A percentile compares a stretch with the other conserved stretches of the same genome.
Conservation (phyloP, 2,797 vertebrate genomes). For the Morus bassanus region DNA sequence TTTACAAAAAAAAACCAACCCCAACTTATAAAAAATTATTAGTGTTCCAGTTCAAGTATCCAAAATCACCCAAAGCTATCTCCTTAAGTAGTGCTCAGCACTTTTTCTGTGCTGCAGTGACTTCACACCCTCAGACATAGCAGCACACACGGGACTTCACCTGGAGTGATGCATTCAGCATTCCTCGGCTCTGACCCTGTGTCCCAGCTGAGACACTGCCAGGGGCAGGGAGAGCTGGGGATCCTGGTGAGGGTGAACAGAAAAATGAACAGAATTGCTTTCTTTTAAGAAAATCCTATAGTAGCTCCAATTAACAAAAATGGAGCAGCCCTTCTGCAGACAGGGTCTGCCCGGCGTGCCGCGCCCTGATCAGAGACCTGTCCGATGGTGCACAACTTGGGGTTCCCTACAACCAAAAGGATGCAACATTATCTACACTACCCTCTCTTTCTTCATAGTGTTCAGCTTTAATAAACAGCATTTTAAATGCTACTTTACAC, state of each 20-base stretch:
- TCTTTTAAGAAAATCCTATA: neutral
- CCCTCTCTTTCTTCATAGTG: neutral
- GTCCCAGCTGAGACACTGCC: neutral
- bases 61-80: neutral
- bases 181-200: neutral
- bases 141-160: neutral
- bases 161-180: neutral
- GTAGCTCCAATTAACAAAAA: neutral
- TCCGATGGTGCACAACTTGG: fast-evolving
- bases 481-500: neutral
- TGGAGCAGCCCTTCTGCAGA: neutral
- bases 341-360: fast-evolving
- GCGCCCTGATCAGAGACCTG: neutral
- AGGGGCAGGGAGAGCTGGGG: neutral
- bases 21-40: neutral
- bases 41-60: neutral
- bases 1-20: neutral
- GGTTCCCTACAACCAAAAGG: neutral
- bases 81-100: neutral
- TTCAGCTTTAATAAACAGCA: neutral
- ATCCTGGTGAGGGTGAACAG: fast-evolving
- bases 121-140: neutral
- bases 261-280: neutral
- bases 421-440: neutral
- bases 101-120: neutral